Evolutionary conservation across 2,797 vertebrate species (phyloP).

Genomic region (Geotrypetes seraphini): DNA sequence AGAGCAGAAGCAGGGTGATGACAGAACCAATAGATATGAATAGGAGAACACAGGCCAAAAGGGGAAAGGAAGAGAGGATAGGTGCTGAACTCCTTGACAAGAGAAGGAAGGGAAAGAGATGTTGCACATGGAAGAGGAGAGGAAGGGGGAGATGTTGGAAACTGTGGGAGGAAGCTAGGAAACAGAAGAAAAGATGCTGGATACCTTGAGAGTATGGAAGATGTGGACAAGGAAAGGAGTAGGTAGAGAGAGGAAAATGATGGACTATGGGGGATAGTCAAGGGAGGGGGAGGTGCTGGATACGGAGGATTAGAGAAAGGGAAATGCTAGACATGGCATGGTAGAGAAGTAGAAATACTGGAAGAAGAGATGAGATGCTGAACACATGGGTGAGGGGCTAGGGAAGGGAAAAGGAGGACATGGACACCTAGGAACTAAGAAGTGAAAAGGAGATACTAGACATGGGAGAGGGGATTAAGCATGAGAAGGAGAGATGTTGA

Average conservation of each 20-base stretch:
- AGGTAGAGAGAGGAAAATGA: background rate
- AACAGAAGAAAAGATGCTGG: background rate
- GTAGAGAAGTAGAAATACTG: background rate
- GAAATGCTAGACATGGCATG: too few relatives aligned
- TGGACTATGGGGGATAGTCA: too few relatives aligned
- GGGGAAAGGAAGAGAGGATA: too few relatives aligned
- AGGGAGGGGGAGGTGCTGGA: too few relatives aligned
- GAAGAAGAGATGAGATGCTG: background rate
- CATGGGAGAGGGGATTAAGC: too few relatives aligned
- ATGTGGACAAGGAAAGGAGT: background rate
- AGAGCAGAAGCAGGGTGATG: too few relatives aligned
- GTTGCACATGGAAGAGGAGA: background rate
- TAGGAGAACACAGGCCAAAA: too few relatives aligned
- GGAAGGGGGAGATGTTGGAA: background rate
- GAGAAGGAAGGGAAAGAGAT: background rate
- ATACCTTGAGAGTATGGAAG: background rate
- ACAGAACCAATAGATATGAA: too few relatives aligned
- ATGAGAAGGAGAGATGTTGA: too few relatives aligned
- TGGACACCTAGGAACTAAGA: too few relatives aligned
- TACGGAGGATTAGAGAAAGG: too few relatives aligned
- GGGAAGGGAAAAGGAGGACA: background rate
- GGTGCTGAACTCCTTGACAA: background rate
- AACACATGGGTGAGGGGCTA: background rate
- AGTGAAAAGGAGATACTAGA: background rate
- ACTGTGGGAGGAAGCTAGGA: background rate